Conservation (phyloP, 2,113 vertebrate genomes). For the Canis aureus region DNA sequence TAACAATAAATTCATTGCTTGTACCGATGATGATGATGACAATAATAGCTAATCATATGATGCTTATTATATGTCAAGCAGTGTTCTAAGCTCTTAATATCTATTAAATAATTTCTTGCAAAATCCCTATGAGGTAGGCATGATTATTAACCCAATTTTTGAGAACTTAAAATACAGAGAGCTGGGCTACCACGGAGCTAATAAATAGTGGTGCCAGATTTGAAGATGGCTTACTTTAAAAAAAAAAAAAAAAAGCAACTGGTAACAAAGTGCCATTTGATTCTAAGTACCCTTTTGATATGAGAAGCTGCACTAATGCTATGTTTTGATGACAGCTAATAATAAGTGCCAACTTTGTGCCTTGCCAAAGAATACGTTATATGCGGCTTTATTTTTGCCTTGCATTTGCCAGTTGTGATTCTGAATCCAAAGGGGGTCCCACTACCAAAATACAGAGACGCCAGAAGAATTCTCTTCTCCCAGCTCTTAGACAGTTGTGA, state of each 20-base stretch:
- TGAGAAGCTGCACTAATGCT: conserved; percentile 84
- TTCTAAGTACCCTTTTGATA: conserved; percentile 84
- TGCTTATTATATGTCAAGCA: neutral
- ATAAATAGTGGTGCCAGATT: conserved; percentile 66
- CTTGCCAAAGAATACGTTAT: conserved; percentile 81
- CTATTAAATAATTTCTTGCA: conserved; percentile 31
- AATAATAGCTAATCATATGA: neutral
- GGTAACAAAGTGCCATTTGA: conserved; percentile 81
- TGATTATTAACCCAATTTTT: conserved; percentile 57
- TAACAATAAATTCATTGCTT: neutral
- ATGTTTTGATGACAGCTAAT: conserved; percentile 79
- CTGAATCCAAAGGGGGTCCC: conserved; percentile 70
- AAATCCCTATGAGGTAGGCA: conserved; percentile 25
- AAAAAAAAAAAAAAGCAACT: conserved; percentile 77
- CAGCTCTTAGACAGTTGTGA: neutral
- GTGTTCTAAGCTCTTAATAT: neutral
- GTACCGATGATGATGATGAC: neutral
- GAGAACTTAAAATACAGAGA: conserved; percentile 41
- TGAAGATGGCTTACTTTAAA: conserved; percentile 80
- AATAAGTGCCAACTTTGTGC: conserved; percentile 77
- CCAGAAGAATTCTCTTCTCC: neutral
- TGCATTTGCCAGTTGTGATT: conserved; percentile 78
- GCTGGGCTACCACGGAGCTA: neutral
- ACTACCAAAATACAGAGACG: conserved; percentile 62
- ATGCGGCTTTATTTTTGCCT: conserved; percentile 75